Evolutionary conservation across 2,113 vertebrate species (phyloP).

Genomic region (Dicrurus megarhynchus): DNA sequence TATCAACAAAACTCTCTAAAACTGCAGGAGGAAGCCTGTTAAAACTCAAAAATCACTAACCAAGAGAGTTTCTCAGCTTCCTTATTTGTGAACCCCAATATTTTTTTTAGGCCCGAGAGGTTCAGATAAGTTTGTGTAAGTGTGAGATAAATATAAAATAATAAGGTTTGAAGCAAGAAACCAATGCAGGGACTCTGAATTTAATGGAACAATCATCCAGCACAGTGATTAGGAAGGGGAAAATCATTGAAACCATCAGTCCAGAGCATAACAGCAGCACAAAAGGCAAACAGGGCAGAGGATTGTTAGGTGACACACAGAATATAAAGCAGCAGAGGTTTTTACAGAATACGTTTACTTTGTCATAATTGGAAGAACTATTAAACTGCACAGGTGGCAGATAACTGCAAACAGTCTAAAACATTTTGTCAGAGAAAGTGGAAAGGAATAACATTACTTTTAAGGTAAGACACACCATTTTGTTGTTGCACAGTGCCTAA

Average conservation of each 20-base stretch:
- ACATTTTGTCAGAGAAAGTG: neutral
- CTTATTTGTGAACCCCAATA: neutral
- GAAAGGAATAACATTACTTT: neutral
- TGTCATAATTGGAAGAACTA: neutral
- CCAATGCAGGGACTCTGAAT: neutral
- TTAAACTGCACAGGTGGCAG: neutral
- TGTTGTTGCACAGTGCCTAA: neutral
- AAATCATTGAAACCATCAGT: conserved; percentile 51
- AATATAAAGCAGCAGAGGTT: conserved; percentile 30
- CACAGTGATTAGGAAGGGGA: conserved; percentile 11
- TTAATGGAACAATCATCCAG: conserved; percentile 31
- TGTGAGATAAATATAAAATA: conserved; percentile 2
- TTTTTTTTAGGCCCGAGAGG: neutral
- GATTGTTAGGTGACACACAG: neutral
- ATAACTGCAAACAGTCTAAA: neutral
- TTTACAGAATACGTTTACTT: neutral
- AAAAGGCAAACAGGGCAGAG: conserved; percentile 28
- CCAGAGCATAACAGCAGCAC: neutral
- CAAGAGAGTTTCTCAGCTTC: neutral
- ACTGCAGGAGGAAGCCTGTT: neutral
- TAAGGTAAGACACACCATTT: neutral
- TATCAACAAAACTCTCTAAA: neutral
- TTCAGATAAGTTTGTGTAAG: neutral
- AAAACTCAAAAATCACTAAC: neutral
- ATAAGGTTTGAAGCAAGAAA: neutral